Base-by-base conservation (phyloP, 2,888 invertebrate species). In the Phengaris arion region DNA sequence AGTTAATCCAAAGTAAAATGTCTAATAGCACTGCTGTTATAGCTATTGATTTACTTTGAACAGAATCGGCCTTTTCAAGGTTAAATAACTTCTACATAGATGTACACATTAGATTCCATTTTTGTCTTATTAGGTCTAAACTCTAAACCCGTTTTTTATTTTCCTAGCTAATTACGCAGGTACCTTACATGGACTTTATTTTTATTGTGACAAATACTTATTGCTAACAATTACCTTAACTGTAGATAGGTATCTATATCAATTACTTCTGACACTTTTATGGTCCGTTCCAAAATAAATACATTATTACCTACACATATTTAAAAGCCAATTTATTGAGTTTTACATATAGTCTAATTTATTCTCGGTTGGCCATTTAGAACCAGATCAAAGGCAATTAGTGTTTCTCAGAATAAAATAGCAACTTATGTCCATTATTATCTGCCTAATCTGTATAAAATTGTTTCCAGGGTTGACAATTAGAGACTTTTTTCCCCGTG, bases 371-470 rank as follows among this genome's bases (percentile, higher is more conserved):
- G 64, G 6, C 64, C 12, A 59, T 59, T 59, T 64, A 64, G 10
- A 64, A 64, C 64, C 64, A 64, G 64, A 64, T 64, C 64, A 12
- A 9, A 64, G 10, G 64, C 64, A 64, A 35, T 64, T 5, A 45
- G 64, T 64, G 64, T 64, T 64, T 64, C 64, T 45, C 64, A 13
- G 64, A 64, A 64, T 35, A 35, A 35, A 64, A 35, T 35, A 64
- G 64, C 64, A 64, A 35, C 6, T 7, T 59, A 59, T 22, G 59
- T 59, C 35, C 35, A n/a, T n/a, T n/a, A 35, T 10, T 64, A 22
- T 35, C 35, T 64, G 64, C 64, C 64, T 64, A 64, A 64, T 64
- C 35, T 64, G 59, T 59, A 59, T 22, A 59, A 59, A 59, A 59
- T 22, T 59, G 6, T 12, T 35, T 35, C 12, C 35, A 59, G 7